Evolutionary conservation across 2,113 vertebrate genomes (phyloP), one percentile per base, ranked within the genome.

Genomic region (Cyprinus carpio): DNA sequence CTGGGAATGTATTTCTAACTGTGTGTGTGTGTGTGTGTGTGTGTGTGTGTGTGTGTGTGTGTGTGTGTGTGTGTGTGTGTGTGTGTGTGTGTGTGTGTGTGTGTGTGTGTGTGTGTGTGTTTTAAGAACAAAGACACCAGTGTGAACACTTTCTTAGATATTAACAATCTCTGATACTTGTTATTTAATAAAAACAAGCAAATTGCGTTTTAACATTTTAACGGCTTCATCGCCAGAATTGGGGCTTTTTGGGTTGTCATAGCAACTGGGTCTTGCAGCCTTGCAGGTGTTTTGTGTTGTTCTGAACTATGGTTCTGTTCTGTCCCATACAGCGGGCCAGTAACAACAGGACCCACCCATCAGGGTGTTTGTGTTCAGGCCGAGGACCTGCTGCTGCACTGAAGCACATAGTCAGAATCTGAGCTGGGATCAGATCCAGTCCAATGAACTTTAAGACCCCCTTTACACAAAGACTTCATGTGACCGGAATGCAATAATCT

Each of bases 271-370:
- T 46, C 27, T 37, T 46, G 80, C 62, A 34, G 80, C 49, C 31
- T 58, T 31, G 72, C 72, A 86, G 40, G 31, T 86, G 74, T 62
- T 76, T 62, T 49, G 46, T 83, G 72, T 37, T 40, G 20, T 67
- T 25, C 18, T 46, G 51, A 56, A 25, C 25, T 46, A 16, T 37
- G 15, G 43, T 62, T 43, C 58, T 54, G 31, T 62, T 31, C 18
- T 37, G 56, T 27, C 5, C 37, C 8, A 37, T 46, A 40, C 40
- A 75, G 46, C 2, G 43, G 23, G 78, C 79, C 78, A 81, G 71
- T 46, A 43, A 86, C 51, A 86, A 62, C 84, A 86, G 13, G 25
- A 60, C 15, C 82, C 82, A 75, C 82, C 82, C 82, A 43, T 75
- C 54, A 64, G 82, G 23, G 77, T 80, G 71, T 75, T 74, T 82